phyloP scores from a whole-genome alignment of 2,113 vertebrate genomes.

The Oriolus oriolus region DNA sequence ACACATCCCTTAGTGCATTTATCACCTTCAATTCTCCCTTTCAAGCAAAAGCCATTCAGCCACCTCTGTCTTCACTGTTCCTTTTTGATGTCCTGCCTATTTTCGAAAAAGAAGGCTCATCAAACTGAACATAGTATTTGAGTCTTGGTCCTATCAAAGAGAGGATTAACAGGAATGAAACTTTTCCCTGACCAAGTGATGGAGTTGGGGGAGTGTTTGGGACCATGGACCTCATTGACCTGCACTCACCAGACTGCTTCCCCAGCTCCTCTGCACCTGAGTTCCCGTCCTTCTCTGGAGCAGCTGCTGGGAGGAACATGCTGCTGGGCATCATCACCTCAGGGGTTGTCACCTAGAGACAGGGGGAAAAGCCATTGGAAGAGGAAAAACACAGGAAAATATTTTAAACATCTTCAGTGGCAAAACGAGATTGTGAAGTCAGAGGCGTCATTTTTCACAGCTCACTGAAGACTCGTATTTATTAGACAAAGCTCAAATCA shows the following conservation, averaged over 20 bases:
- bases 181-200: not conserved
- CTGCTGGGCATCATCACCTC: slow-evolving; percentile 93
- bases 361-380: slow-evolving; percentile 21
- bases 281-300: slow-evolving; percentile 83
- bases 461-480: slow-evolving; percentile 69
- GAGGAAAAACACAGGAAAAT: not conserved
- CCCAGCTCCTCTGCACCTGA: slow-evolving; percentile 79
- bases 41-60: slow-evolving; percentile 4
- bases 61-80: not conserved
- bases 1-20: not conserved
- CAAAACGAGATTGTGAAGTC: slow-evolving; percentile 61
- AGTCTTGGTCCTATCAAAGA: not conserved
- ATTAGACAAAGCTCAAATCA: slow-evolving; percentile 76
- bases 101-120: not conserved
- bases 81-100: not conserved
- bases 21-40: slow-evolving; percentile 13
- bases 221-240: not conserved
- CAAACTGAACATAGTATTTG: not conserved
- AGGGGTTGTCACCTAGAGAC: slow-evolving; percentile 87
- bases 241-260: slow-evolving; percentile 86
- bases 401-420: slow-evolving; percentile 45
- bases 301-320: slow-evolving; percentile 89
- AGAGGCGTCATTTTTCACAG: slow-evolving; percentile 64
- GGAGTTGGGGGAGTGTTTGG: not conserved
- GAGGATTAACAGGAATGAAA: not conserved